Base-by-base conservation (phyloP, 92 coral and sea anemone species). In the Epizoanthus stellaris region DNA sequence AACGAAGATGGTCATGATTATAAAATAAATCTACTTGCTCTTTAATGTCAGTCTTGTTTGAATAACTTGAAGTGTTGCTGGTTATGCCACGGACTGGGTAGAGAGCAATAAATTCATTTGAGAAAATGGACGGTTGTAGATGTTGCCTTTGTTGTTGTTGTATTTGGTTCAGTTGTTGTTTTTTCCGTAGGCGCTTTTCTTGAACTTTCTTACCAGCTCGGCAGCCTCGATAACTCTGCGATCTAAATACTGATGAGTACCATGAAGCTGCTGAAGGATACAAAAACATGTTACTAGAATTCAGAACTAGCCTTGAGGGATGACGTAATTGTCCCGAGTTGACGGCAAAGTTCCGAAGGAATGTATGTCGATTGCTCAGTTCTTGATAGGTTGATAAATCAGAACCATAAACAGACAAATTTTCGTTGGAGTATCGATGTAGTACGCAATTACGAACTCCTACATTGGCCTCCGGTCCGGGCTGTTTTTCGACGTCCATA, bases 401-500 rank as follows among this genome's bases (percentile, higher is more conserved):
- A 75, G 80, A 75, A 6, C 45, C 21, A 70, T 70, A 70, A 70
- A 70, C 75, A 70, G 75, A 39, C 80, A 49, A 75, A 75, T 75
- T 75, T 75, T 52, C 25, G 66, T 75, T 75, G 49, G 81, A 76
- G 30, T 76, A 76, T 76, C 67, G 81, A 76, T 76, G 67, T 53
- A 76, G 81, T 59, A 76, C 34, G 67, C 81, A n/a, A 58, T 57
- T 53, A 76, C 81, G 54, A 57, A 57, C 81, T 76, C 54, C 17
- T 30, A 76, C 81, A 76, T 76, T 58, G 34, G 52, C 23, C 19
- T 76, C 54, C 49, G 85, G 89, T 70, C 89, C 80, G 75, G 89
- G 85, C 75, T 87, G 59, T 56, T 57, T 79, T 59, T 87, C 85
- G 12, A 80, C 85, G 67, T 86, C 58, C 89, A 80, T 62, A 74